phyloP scores from a whole-genome alignment of 1,140 invertebrate genomes.

The Drosophila cardini region DNA sequence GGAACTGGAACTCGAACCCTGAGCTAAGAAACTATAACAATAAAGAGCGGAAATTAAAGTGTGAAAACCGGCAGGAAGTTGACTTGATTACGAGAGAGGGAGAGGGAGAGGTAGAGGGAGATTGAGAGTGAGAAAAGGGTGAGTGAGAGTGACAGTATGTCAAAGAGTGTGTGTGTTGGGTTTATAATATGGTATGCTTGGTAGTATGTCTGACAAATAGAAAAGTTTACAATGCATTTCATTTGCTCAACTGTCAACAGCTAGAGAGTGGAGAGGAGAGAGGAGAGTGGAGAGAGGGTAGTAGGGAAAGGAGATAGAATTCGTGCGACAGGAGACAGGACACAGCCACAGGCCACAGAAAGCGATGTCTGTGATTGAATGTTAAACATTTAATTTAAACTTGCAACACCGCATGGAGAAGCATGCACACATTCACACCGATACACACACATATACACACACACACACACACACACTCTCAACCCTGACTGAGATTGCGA shows the following conservation, averaged over 20 bases:
- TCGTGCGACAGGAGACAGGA: constrained; percentile 21
- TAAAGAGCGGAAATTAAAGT: constrained; percentile 82
- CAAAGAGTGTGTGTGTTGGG: constrained; percentile 24
- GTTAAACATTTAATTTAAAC: constrained; percentile 83
- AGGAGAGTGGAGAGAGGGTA: not conserved
- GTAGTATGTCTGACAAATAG: constrained; percentile 63
- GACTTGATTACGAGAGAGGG: constrained; percentile 71
- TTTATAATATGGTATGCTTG: constrained; percentile 23
- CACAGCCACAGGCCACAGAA: constrained; percentile 47
- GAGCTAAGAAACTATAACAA: constrained; percentile 69
- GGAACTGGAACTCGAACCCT: constrained; percentile 3
- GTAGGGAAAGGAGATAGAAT: not conserved
- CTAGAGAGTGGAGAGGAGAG: constrained; percentile 14
- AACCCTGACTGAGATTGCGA: constrained; percentile 32
- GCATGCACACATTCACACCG: not conserved
- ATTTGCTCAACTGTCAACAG: constrained; percentile 63
- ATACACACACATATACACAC: constrained; percentile 7
- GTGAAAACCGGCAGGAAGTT: constrained; percentile 79
- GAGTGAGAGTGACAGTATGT: constrained; percentile 22
- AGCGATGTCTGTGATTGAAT: constrained; percentile 70
- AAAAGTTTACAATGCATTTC: constrained; percentile 78
- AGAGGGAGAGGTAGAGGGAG: too few species aligned
- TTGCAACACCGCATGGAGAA: constrained; percentile 49
- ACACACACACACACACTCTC: constrained; percentile 15
- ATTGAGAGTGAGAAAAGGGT: too few species aligned